Evolutionary conservation across 2,113 vertebrate genomes (phyloP), one percentile per base, ranked within the genome.

Genomic region (Engraulis encrasicolus): DNA sequence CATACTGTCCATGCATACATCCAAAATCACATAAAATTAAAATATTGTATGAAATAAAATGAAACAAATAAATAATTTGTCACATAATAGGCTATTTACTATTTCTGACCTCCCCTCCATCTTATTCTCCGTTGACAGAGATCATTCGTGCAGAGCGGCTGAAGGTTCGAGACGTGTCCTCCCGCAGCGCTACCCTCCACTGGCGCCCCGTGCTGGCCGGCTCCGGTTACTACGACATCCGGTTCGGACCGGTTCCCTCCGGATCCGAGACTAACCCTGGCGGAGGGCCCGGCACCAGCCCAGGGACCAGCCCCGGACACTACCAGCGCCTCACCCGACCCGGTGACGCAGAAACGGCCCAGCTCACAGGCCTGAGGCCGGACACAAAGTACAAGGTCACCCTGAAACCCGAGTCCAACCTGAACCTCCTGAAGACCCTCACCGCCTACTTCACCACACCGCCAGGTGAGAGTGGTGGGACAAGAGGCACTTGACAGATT

Each of bases 161-260:
- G 37, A 93, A 91, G 0, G 96, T 95, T 6, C 91, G 92, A 0
- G 95, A 99, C 0, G 34, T 99, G 86, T 95, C 97, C 17, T 91
- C 96, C 0, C 94, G 85, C 83, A 88, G 96, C 14, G 96, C 98
- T 88, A 94, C 82, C 0, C 93, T 99, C 84, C 45, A 90, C 38
- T 99, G 98, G 98, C 96, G 97, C 0, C 79, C 94, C 0, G 93
- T 99, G 50, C 91, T 99, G 78, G 88, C 89, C 0, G 95, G 94
- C 9, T 93, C 58, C 0, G 97, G 96, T 9, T 88, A 89, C 91
- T 99, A 99, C 31, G 92, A 96, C 84, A 86, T 99, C 54, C 95
- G 96, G 7, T 95, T 96, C 0, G 85, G 86, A 48, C 95, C 95
- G 0, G 34, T 89, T 74, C 85, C 20, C 5, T 88, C 89, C 0